Percentiles rank a stretch among this genome's conserved stretches.
These are phyloP conservation scores for Mionectes macconnelli DNA, from an alignment of 2,113 vertebrate genomes.

Conservation along the genomic window DNA sequence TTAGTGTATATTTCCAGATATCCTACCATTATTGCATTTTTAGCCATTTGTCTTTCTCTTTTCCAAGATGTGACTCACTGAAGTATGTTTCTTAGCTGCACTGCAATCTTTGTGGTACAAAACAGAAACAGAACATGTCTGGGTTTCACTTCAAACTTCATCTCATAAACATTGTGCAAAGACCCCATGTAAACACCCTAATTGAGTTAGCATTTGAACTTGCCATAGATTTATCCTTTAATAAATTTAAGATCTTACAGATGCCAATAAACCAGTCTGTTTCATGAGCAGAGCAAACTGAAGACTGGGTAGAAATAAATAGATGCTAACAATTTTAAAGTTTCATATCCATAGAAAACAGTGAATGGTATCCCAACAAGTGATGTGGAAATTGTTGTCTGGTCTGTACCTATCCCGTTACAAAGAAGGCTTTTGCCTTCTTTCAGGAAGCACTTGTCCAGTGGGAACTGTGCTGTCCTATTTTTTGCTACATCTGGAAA, in stretches of 20 bases:
- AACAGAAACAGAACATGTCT: constrained; percentile 54
- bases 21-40: constrained; percentile 16
- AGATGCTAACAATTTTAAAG: not conserved
- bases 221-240: not conserved
- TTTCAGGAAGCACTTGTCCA: not conserved
- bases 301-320: not conserved
- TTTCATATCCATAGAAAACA: not conserved
- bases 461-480: not conserved
- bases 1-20: constrained; percentile 14
- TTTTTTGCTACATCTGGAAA: not conserved
- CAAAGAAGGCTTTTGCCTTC: not conserved
- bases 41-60: constrained; percentile 35
- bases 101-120: constrained; percentile 13
- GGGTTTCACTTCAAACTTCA: constrained; percentile 33
- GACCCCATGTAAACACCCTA: not conserved
- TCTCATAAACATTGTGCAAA: constrained; percentile 42
- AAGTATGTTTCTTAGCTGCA: constrained; percentile 33
- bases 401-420: not conserved
- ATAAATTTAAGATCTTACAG: constrained; percentile 16
- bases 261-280: not conserved
- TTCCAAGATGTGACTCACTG: constrained; percentile 56
- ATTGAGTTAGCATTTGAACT: constrained; percentile 12
- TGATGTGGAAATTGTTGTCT: not conserved
- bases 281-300: not conserved
- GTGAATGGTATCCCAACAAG: not conserved